Evolutionary conservation across 92 coral and sea anemone species (phyloP).

Genomic region (Actinernus sp.): DNA sequence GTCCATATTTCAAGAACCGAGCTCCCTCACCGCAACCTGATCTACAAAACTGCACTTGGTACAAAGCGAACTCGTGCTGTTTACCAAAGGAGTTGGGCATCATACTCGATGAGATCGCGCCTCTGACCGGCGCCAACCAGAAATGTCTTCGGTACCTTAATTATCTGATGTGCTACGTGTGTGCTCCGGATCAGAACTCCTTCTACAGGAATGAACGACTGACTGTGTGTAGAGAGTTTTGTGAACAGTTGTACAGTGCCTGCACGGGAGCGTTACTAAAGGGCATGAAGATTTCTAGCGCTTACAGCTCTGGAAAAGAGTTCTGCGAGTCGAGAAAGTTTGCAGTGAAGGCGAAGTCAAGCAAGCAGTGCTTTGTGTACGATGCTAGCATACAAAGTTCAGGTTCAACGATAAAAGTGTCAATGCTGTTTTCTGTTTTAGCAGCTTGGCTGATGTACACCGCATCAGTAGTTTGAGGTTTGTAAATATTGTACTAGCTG

Average conservation of each 20-base stretch:
- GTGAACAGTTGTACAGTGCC: constrained; percentile 76
- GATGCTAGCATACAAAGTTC: constrained; percentile 1
- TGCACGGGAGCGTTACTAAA: constrained; percentile 86
- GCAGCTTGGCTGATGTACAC: too few species aligned
- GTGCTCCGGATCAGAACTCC: constrained; percentile 88
- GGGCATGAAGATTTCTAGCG: constrained; percentile 68
- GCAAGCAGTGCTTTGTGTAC: constrained; percentile 51
- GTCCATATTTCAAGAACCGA: constrained; percentile 95
- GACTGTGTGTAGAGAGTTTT: constrained; percentile 87
- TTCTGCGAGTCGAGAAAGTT: constrained; percentile 94
- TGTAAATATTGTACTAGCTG: too few species aligned
- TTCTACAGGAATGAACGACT: constrained; percentile 83
- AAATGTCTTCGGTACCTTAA: constrained; percentile 73
- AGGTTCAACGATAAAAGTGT: too few species aligned
- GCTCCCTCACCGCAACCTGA: constrained; percentile 91
- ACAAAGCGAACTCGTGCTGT: constrained; percentile 85
- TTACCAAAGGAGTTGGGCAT: constrained; percentile 80
- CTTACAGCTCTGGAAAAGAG: constrained; percentile 78
- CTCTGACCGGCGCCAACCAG: constrained; percentile 83
- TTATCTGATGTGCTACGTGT: constrained; percentile 88
- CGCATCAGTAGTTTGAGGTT: too few species aligned
- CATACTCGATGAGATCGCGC: constrained; percentile 71
- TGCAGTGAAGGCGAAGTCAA: constrained; percentile 32
- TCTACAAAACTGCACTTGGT: constrained; percentile 96
- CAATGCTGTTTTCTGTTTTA: too few species aligned